Percentiles rank a stretch among this genome's conserved stretches.
phyloP scores from a whole-genome alignment of 2,888 invertebrate genomes.

The Gastracanthus pulcherrimus region DNA sequence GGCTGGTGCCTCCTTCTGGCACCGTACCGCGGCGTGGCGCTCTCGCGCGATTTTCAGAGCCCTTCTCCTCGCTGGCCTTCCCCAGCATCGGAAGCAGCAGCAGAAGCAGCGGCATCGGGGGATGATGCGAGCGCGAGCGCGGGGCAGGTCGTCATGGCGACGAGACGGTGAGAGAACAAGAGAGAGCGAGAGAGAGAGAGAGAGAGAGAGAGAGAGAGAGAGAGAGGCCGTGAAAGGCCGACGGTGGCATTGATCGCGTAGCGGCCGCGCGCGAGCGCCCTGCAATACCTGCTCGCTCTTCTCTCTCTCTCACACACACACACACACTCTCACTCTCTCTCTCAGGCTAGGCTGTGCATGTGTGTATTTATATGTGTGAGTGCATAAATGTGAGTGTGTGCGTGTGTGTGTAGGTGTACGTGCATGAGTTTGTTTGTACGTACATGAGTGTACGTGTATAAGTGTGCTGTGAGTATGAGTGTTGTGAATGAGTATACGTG shows the following conservation, averaged over 20 bases:
- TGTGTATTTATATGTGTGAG: background rate
- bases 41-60: constrained; percentile 32
- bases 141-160: constrained; percentile 70
- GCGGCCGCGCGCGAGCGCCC: constrained; percentile 69
- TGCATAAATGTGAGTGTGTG: background rate
- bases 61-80: background rate
- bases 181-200: constrained; percentile 48
- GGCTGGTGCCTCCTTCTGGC: constrained; percentile 14
- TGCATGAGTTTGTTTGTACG: background rate
- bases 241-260: constrained; percentile 75
- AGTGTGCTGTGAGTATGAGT: too few species aligned
- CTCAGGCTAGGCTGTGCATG: background rate
- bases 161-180: constrained; percentile 59
- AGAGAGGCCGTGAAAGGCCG: constrained; percentile 62
- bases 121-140: constrained; percentile 71
- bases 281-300: constrained; percentile 55
- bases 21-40: too few species aligned
- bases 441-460: background rate
- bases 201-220: constrained; percentile 53
- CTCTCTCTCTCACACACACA: background rate
- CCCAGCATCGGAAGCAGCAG: background rate
- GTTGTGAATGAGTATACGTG: background rate
- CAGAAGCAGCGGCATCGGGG: constrained; percentile 59
- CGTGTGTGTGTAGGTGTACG: too few species aligned
- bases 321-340: background rate